Conservation (phyloP, 2,797 vertebrate species). For the Hippoglossus hippoglossus region DNA sequence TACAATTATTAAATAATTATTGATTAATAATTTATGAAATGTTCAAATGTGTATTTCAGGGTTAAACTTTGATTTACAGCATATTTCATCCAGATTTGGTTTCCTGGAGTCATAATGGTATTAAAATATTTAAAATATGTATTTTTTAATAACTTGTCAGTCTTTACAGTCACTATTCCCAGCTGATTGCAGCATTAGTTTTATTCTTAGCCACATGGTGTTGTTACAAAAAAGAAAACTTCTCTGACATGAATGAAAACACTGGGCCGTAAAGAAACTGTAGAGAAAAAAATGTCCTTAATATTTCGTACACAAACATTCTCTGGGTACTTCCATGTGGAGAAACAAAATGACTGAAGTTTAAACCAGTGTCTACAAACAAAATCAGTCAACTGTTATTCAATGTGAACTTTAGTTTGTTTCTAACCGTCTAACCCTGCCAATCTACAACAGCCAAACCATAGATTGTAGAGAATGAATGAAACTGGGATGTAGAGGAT, state of each 20-base stretch:
- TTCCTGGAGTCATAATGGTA: background rate
- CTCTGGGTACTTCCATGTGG: background rate
- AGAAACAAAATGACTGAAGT: background rate
- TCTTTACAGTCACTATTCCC: background rate
- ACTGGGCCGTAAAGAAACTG: background rate
- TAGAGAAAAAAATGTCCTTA: constrained; percentile 14
- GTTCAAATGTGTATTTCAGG: no score
- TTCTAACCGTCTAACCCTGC: background rate
- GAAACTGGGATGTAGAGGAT: background rate
- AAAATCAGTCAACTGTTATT: constrained; percentile 19
- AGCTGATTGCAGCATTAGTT: background rate
- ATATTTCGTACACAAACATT: constrained; percentile 22
- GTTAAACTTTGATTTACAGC: no score
- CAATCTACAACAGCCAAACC: background rate
- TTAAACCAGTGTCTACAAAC: constrained; percentile 8
- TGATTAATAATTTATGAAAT: no score
- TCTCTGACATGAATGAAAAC: background rate
- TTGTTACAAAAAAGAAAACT: background rate
- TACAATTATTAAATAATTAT: no score
- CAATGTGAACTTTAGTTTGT: constrained; percentile 13
- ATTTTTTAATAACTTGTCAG: background rate
- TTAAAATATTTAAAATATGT: background rate
- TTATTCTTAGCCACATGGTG: background rate
- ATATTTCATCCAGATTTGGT: no score
- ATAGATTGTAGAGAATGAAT: no score